Base-by-base conservation (phyloP, 2,888 invertebrate species). In the Cephus spinipes region DNA sequence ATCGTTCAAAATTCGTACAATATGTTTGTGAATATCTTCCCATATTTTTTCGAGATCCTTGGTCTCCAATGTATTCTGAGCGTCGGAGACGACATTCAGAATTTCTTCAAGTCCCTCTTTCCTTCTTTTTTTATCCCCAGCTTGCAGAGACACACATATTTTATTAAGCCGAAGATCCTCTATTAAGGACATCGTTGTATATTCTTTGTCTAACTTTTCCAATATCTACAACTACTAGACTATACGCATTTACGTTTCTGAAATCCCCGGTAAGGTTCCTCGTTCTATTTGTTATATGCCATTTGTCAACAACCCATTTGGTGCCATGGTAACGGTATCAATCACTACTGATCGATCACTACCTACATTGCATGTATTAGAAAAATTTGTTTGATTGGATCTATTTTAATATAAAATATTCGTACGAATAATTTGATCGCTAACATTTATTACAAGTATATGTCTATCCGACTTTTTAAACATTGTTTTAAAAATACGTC, bases 121-220 rank as follows among this genome's bases (percentile, higher is more conserved):
- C 79, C 95, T 91, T 81, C 92, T 89, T 83, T 92, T 91, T 89
- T 94, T 94, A 36, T 95, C 94, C 76, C 94, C 94, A 81, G 94
- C 94, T 90, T 94, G 94, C 73, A 95, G 85, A 36, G 80, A 80
- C 30, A 85, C 75, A 34, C 83, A 85, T 69, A 90, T 82, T 68
- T 34, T 82, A 34, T 68, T 34, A 30, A 73, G 1, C 71, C 74
- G 76, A 34, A 78, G 33, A 32, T 71, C 32, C 1, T 71, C 71
- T 33, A 71, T 71, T 6, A 23, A 4, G 9, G 55, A 23, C 55
- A 55, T 55, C 55, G 55, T 55, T 55, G 55, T 55, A 23, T 55
- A 23, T 55, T 6, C 55, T 23, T 23, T 23, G 55, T 55, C 1
- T 9, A 2, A 9, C 23, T 55, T 55, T 55, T 23, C 9, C 9